phyloP scores from a whole-genome alignment of 2,888 invertebrate species.

The Drosophila borealis region DNA sequence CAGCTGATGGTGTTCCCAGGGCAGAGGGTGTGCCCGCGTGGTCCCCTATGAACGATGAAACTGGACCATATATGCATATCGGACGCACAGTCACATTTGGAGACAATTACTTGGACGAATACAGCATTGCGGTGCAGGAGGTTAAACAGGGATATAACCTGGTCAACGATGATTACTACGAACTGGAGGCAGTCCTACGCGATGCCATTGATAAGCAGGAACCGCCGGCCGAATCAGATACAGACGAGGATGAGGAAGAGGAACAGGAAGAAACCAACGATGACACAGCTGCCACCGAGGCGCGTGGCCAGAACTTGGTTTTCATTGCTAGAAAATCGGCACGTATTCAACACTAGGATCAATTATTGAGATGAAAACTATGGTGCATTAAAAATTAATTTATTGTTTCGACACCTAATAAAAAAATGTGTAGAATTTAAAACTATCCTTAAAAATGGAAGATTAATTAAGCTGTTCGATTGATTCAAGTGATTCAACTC shows the following conservation, averaged over 20 bases:
- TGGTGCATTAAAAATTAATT: constrained; percentile 1
- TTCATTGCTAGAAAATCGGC: constrained; percentile 67
- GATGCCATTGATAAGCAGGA: constrained; percentile 34
- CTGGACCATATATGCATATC: constrained; percentile 84
- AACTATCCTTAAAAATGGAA: background rate
- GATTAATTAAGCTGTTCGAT: too few species aligned
- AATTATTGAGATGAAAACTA: background rate
- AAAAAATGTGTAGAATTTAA: background rate
- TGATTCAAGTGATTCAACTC: too few species aligned
- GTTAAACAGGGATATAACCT: constrained; percentile 72
- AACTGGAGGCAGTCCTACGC: constrained; percentile 60
- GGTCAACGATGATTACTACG: constrained; percentile 82
- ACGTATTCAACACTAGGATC: constrained; percentile 10
- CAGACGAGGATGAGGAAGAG: constrained; percentile 35
- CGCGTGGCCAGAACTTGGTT: constrained; percentile 64
- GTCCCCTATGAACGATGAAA: constrained; percentile 81
- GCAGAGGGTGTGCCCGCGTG: constrained; percentile 77
- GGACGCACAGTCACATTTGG: constrained; percentile 74
- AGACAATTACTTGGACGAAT: constrained; percentile 83
- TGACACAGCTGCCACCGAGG: constrained; percentile 41
- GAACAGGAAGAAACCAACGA: constrained; percentile 36
- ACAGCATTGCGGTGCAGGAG: constrained; percentile 78
- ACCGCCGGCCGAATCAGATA: constrained; percentile 8
- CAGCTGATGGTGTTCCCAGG: constrained; percentile 78
- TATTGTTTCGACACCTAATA: background rate